Base-by-base conservation (phyloP, 2,113 vertebrate genomes). In the Oryzias curvinotus region DNA sequence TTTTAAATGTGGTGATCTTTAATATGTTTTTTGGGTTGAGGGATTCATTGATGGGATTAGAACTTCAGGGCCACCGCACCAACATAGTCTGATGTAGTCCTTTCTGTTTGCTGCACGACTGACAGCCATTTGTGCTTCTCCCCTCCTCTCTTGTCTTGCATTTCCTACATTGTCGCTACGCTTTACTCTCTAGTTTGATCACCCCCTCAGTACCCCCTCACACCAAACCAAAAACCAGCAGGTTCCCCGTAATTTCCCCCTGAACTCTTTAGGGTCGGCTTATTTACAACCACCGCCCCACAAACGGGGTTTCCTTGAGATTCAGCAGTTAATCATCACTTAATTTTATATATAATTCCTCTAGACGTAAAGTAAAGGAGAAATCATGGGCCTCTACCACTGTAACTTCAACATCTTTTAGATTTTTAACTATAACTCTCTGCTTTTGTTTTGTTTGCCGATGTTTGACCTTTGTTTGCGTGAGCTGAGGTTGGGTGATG, bases 391-490 rank as follows among this genome's bases (percentile, higher is more conserved):
- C 73, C 81, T 72, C 53, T 62, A 46, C 52, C 70, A 42, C 75
- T 57, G 75, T 77, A 50, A 57, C 41, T 45, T 42, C 18, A 81
- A 65, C 62, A 55, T 28, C 64, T 67, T 45, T 13, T 81, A 63
- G 52, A 65, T 73, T 64, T 72, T 45, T 30, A 61, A 58, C 8
- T 63, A 56, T 80, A 78, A 71, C 52, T 25, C 68, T 79, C 70
- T 77, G 79, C 81, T 86, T 77, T 63, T 61, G 62, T 73, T 25
- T 58, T 57, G 69, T 80, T 66, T 79, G 4, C 41, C 73, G 19
- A 51, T 25, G 49, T 77, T 70, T 72, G 67, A 54, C 17, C 57
- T 47, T 15, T 10, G 47, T 76, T 44, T 80, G 54, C 65, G 65
- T 59, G 21, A 8, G 0, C 56, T 1, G 0, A 62, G 73, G 66